phyloP scores from a whole-genome alignment of 1,140 invertebrate genomes.

The Linepithema humile region DNA sequence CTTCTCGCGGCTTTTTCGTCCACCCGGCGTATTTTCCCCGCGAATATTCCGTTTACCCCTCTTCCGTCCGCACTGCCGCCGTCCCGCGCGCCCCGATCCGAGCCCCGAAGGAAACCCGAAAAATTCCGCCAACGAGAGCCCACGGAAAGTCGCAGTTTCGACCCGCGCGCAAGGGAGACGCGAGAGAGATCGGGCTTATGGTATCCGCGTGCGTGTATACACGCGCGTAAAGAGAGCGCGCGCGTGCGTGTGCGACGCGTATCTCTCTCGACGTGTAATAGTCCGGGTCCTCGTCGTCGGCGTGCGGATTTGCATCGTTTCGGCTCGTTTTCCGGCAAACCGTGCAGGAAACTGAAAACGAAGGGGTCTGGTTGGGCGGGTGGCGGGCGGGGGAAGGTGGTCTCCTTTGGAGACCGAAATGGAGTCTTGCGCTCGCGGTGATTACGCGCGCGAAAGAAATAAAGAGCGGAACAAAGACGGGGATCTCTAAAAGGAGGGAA shows the following conservation, averaged over 20 bases:
- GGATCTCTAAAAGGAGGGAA: conserved; percentile 53
- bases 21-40: conserved; percentile 52
- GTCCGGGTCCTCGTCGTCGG: neutral
- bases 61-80: conserved; percentile 1
- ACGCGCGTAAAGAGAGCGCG: neutral
- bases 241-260: neutral
- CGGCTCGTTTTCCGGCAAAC: conserved; percentile 70
- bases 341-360: conserved; percentile 74
- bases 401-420: conserved; percentile 75
- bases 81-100: conserved; percentile 14
- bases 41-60: neutral
- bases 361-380: neutral
- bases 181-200: neutral
- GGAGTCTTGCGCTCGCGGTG: conserved; percentile 80
- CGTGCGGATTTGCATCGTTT: conserved; percentile 51
- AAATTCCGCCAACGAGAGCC: conserved; percentile 68
- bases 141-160: conserved; percentile 66
- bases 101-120: conserved; percentile 75
- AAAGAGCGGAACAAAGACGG: conserved; percentile 66
- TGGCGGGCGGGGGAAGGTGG: neutral
- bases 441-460: conserved; percentile 78
- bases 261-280: conserved; percentile 9
- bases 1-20: conserved; percentile 52
- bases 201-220: neutral
- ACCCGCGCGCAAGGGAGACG: conserved; percentile 45